Conservation (phyloP, 92 coral and sea anemone genomes). For the Parazoanthus swiftii region DNA sequence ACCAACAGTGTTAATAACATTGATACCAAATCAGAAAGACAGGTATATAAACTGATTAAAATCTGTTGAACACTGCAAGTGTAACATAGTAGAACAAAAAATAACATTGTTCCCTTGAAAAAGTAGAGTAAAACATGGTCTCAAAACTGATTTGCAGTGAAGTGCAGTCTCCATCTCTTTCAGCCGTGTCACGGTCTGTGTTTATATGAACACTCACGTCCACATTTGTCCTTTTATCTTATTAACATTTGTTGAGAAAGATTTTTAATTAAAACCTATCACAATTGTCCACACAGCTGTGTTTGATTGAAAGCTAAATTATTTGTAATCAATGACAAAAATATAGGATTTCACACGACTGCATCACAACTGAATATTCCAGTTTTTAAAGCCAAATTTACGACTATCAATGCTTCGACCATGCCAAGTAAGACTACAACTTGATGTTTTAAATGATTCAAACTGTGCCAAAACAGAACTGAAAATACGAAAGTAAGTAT, state of each 20-base stretch:
- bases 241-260: neutral
- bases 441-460: neutral
- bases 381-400: neutral
- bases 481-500: too few relatives aligned
- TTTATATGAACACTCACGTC: neutral
- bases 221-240: neutral
- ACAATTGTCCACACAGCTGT: slow-evolving; percentile 23
- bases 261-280: slow-evolving; percentile 23
- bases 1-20: neutral
- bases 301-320: slow-evolving; percentile 8
- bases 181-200: neutral
- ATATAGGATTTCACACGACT: slow-evolving; percentile 12
- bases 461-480: neutral
- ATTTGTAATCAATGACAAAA: neutral
- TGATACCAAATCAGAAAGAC: neutral
- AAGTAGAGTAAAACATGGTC: neutral
- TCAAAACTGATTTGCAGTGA: too few relatives aligned
- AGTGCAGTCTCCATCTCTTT: neutral
- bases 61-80: neutral
- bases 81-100: neutral
- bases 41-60: neutral
- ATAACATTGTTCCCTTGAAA: too few relatives aligned
- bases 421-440: neutral
- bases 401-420: neutral
- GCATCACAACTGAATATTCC: slow-evolving; percentile 1